phyloP scores from a whole-genome alignment of 1,140 invertebrate genomes.

The Cydia amplana region DNA sequence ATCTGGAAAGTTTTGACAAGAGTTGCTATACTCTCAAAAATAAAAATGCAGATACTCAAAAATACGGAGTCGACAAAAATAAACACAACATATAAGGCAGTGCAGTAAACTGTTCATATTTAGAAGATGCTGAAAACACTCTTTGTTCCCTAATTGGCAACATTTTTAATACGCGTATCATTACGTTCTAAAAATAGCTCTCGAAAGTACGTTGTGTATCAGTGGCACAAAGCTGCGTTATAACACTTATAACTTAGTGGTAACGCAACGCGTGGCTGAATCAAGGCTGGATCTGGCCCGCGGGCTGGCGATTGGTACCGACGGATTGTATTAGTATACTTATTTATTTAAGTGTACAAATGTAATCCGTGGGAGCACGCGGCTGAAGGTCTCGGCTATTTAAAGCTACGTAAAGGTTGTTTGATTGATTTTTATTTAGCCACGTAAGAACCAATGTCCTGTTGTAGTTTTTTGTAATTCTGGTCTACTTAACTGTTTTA shows the following conservation, averaged over 20 bases:
- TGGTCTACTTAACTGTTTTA: too few species aligned
- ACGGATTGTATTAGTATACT: background rate
- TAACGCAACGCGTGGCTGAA: slow-evolving; percentile 18
- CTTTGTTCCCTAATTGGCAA: slow-evolving; percentile 29
- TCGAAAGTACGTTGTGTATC: slow-evolving; percentile 9
- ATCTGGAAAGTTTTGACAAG: background rate
- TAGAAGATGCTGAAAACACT: slow-evolving; percentile 15
- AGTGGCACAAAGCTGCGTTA: slow-evolving; percentile 26
- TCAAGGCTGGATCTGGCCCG: slow-evolving; percentile 29
- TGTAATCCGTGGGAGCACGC: slow-evolving; percentile 17
- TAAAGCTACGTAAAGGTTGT: slow-evolving; percentile 21
- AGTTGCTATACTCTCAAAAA: background rate
- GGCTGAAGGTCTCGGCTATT: slow-evolving; percentile 23
- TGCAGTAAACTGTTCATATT: slow-evolving; percentile 8
- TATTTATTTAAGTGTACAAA: slow-evolving; percentile 22
- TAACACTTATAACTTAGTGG: slow-evolving; percentile 13
- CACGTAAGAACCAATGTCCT: background rate
- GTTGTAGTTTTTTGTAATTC: too few species aligned
- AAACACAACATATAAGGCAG: background rate
- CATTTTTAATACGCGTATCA: slow-evolving; percentile 1
- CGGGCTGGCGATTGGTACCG: slow-evolving; percentile 3
- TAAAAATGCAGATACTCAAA: background rate
- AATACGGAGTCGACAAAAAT: slow-evolving; percentile 4
- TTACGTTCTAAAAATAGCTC: slow-evolving; percentile 23
- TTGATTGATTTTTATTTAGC: background rate